Evolutionary conservation across 1,140 invertebrate species (phyloP).

Genomic region (Akabosia matsudoensis): DNA sequence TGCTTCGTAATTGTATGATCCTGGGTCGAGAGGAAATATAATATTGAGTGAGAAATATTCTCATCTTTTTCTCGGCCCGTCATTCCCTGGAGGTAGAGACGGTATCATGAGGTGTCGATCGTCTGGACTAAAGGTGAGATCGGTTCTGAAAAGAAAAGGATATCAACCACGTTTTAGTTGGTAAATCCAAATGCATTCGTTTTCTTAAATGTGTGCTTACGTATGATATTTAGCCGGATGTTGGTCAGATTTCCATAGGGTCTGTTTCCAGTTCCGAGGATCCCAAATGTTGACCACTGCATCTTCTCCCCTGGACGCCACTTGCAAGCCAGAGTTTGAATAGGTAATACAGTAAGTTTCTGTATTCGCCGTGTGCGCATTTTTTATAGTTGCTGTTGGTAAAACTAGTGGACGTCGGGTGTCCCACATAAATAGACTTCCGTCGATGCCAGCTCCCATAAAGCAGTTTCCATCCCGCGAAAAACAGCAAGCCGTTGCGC

Average conservation of each 20-base stretch:
- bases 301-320: constrained; percentile 83
- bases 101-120: constrained; percentile 56
- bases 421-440: constrained; percentile 98
- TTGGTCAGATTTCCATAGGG: constrained; percentile 64
- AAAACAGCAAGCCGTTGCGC: constrained; percentile 79
- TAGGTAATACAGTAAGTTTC: constrained; percentile 83
- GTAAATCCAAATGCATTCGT: background rate
- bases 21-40: constrained; percentile 35
- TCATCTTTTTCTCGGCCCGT: constrained; percentile 38
- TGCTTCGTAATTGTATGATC: constrained; percentile 28
- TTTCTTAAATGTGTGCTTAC: constrained; percentile 51
- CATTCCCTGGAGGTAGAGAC: constrained; percentile 33
- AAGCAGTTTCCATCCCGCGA: constrained; percentile 84
- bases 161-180: background rate
- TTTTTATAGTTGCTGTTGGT: constrained; percentile 52
- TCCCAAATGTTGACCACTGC: constrained; percentile 96
- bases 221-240: constrained; percentile 78
- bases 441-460: constrained; percentile 88
- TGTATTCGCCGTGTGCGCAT: constrained; percentile 73
- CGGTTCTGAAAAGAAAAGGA: constrained; percentile 64
- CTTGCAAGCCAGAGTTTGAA: constrained; percentile 76
- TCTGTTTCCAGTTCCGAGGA: constrained; percentile 74
- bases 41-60: constrained; percentile 39
- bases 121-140: constrained; percentile 91
- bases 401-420: constrained; percentile 65